phyloP scores from a whole-genome alignment of 2,797 vertebrate genomes.

The Merluccius polli region DNA sequence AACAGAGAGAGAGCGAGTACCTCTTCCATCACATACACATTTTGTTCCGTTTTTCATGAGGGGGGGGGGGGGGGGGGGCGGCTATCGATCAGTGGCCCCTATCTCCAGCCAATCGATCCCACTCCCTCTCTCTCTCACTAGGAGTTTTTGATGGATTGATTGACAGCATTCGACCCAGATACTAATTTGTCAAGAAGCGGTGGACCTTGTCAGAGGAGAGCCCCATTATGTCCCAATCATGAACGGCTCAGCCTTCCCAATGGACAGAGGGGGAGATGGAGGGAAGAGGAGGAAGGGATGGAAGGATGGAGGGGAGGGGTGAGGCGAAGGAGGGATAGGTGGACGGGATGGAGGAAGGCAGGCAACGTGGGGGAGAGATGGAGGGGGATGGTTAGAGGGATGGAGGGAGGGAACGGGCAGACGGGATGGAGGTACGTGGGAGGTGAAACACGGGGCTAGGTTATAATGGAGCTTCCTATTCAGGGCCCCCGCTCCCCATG shows the following conservation, averaged over 20 bases:
- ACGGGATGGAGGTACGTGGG: not conserved
- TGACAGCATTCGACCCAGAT: conserved; percentile 55
- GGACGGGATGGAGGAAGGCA: not conserved
- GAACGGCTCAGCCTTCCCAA: conserved; percentile 38
- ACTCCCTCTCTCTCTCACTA: not conserved
- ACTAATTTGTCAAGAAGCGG: conserved; percentile 63
- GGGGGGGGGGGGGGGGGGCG: no score
- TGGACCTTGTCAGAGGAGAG: conserved; percentile 57
- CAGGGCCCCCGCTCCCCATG: conserved; percentile 15
- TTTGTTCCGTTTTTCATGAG: conserved; percentile 36
- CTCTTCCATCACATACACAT: conserved; percentile 29
- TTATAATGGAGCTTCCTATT: conserved; percentile 25
- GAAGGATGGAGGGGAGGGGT: conserved; percentile 3
- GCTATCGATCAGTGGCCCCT: conserved; percentile 49
- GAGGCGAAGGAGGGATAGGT: not conserved
- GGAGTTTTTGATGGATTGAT: conserved; percentile 68
- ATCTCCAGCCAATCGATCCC: conserved; percentile 44
- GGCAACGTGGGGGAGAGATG: not conserved
- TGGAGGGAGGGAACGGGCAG: not conserved
- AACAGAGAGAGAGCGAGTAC: no score
- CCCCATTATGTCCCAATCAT: conserved; percentile 59
- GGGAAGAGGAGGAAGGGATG: not conserved
- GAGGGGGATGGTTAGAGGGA: not conserved
- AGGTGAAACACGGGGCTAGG: not conserved
- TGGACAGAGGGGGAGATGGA: conserved; percentile 4